Base-by-base conservation (phyloP, 2,113 vertebrate genomes). In the Sylvilagus bachmani region DNA sequence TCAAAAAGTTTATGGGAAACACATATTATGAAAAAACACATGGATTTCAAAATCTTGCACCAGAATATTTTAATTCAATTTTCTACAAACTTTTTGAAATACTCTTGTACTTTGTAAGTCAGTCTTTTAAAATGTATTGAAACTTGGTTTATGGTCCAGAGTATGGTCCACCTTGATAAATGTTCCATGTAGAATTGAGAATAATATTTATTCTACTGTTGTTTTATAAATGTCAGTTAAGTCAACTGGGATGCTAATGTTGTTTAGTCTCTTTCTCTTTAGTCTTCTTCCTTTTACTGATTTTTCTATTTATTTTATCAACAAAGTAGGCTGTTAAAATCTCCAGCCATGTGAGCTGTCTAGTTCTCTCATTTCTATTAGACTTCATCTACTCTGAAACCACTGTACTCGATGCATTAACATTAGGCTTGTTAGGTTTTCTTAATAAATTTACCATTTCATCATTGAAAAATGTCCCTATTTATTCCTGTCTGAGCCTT, bases 321-420 rank as follows among this genome's bases (percentile, higher is more conserved):
- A 78, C 31, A 86, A 91, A 95, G 14, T 89, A 16, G 29, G 25
- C 10, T 67, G 25, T 62, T 77, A 86, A 94, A 91, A 79, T 70
- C 25, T 67, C 14, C 75, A 86, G 7, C 11, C 69, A n/a, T 49
- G 69, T 53, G 29, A 27, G 53, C 82, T 91, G 25, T 61, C 61
- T 70, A 27, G 1, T 80, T 93, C 49, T 91, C 55, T 95, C 25
- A 83, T 91, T 69, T 95, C 51, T 90, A 44, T 69, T 36, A 88
- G 31, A 74, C 62, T 31, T 93, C 61, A 79, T 62, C 58, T 84
- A 31, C 25, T 67, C 66, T 55, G n/a, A 36, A 95, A 7, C 11
- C 87, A 44, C 64, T 87, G 53, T 91, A 73, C 77, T 62, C 66
- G 4, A n/a, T 27, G 19, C 16, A 38, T 82, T 82, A 93, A 69